A percentile compares a stretch with the other conserved stretches of the same genome.
These are phyloP conservation scores for Parochlus steinenii DNA, from an alignment of 2,888 invertebrate genomes.

Conservation along the genomic window DNA sequence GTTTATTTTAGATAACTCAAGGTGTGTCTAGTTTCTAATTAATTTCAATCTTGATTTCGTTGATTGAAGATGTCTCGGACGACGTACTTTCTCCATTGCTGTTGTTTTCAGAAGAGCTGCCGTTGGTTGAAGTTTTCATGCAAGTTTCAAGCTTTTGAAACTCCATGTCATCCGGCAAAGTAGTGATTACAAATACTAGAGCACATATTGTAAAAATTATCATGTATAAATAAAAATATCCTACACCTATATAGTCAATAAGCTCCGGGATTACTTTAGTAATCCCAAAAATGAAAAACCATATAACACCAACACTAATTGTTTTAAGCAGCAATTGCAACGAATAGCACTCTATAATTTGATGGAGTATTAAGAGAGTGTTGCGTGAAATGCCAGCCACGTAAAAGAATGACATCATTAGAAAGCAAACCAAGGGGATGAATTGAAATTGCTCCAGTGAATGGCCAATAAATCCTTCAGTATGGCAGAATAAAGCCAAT, in stretches of 20 bases:
- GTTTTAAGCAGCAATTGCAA: constrained; percentile 6
- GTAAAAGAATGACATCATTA: constrained; percentile 6
- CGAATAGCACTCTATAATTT: constrained; percentile 5
- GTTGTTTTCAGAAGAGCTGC: too few relatives aligned
- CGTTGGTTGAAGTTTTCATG: too few relatives aligned
- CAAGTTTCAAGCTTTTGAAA: too few relatives aligned
- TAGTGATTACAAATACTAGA: neutral
- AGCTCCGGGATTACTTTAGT: constrained; percentile 46
- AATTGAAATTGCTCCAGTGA: neutral
- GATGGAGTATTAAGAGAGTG: constrained; percentile 3
- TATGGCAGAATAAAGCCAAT: constrained; percentile 1
- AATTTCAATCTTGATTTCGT: too few relatives aligned
- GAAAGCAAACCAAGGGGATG: constrained; percentile 1
- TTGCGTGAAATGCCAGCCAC: constrained; percentile 8
- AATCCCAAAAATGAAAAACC: constrained; percentile 48
- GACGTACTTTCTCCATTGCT: too few relatives aligned
- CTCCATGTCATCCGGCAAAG: too few relatives aligned
- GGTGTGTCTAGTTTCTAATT: too few relatives aligned
- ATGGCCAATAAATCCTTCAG: constrained; percentile 3
- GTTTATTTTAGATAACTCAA: too few relatives aligned
- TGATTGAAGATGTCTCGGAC: too few relatives aligned
- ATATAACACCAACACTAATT: constrained; percentile 31
- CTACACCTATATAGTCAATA: constrained; percentile 34
- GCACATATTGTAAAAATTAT: constrained; percentile 16
- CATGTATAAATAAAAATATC: constrained; percentile 51